phyloP scores from a whole-genome alignment of 2,797 vertebrate species.

The Pristis pectinata region DNA sequence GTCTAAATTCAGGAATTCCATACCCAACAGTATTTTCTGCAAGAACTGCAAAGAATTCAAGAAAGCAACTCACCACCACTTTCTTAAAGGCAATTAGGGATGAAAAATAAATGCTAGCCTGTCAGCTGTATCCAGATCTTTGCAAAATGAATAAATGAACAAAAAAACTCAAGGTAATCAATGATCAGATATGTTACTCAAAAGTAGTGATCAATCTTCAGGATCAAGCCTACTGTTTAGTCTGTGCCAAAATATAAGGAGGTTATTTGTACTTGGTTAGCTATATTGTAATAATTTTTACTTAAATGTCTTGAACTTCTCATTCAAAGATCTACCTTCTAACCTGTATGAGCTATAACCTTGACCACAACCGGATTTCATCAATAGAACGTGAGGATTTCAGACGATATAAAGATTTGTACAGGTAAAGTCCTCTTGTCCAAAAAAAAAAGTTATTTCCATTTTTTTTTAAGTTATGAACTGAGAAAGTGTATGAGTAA shows the following conservation, averaged over 20 bases:
- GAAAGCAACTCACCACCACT: too few species aligned
- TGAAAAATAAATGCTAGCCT: too few species aligned
- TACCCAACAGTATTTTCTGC: too few species aligned
- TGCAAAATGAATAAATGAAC: too few species aligned
- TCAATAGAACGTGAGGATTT: slow-evolving; percentile 88
- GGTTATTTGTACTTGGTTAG: neutral
- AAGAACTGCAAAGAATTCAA: too few species aligned
- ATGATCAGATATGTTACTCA: neutral
- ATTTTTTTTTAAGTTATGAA: neutral
- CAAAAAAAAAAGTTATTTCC: neutral
- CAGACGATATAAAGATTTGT: slow-evolving; percentile 80
- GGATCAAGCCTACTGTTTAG: neutral
- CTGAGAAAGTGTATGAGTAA: neutral
- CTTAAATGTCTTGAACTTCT: neutral
- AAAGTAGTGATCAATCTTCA: neutral
- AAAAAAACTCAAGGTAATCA: neutral
- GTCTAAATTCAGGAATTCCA: too few species aligned
- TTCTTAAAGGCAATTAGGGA: too few species aligned
- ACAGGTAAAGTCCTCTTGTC: slow-evolving; percentile 64
- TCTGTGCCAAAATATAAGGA: neutral
- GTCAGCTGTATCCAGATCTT: too few species aligned
- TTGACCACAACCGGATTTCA: slow-evolving; percentile 89
- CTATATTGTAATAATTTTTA: neutral
- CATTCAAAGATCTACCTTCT: slow-evolving; percentile 60
- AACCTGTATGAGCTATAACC: slow-evolving; percentile 80